Evolutionary conservation across 2,888 invertebrate genomes (phyloP).

Genomic region (Macaria liturata): DNA sequence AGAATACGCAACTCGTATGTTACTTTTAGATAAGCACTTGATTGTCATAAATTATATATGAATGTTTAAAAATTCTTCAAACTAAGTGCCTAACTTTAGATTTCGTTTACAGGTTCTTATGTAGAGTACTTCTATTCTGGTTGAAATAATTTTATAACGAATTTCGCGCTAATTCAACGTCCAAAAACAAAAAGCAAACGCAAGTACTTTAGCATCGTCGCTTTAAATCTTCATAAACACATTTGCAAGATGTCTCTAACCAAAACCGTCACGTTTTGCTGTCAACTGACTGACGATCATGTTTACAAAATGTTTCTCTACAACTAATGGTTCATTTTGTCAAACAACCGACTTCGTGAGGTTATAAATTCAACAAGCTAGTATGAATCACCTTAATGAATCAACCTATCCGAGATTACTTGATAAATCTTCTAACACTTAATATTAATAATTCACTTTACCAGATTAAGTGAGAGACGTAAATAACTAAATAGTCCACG

Average conservation of each 20-base stretch:
- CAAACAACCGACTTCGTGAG: conserved; percentile 53
- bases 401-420: conserved; percentile 62
- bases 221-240: not conserved
- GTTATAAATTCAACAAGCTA: conserved; percentile 32
- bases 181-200: not conserved
- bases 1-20: no score
- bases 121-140: no score
- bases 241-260: not conserved
- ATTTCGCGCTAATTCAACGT: no score
- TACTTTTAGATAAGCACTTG: not conserved
- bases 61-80: no score
- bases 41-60: no score
- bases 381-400: conserved; percentile 68
- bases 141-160: no score
- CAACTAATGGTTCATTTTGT: conserved; percentile 69
- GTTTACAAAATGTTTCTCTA: conserved; percentile 65
- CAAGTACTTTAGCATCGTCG: not conserved
- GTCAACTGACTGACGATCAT: conserved; percentile 52
- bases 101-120: no score
- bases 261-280: conserved; percentile 40
- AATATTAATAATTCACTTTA: conserved; percentile 67
- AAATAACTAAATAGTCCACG: conserved; percentile 44
- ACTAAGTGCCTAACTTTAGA: no score
- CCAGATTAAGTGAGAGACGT: conserved; percentile 61
- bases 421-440: conserved; percentile 67